Conservation (phyloP, 2,888 invertebrate genomes). For the Orchesellides sinensis region DNA sequence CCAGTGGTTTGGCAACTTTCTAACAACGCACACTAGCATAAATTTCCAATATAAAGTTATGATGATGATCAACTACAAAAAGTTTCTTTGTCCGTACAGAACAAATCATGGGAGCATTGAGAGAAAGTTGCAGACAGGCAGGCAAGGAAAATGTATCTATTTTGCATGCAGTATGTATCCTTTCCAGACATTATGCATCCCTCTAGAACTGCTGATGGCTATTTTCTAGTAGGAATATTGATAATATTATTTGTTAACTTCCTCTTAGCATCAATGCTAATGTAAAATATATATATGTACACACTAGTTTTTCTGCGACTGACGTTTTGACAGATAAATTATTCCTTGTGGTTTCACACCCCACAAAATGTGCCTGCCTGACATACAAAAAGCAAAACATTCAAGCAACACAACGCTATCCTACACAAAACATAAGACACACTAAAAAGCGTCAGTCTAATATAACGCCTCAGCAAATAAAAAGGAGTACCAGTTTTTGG, state of each 20-base stretch:
- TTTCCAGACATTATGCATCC: neutral
- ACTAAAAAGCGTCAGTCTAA: too few relatives aligned
- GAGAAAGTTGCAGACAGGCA: slow-evolving; percentile 21
- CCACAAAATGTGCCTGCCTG: too few relatives aligned
- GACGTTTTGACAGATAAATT: slow-evolving; percentile 68
- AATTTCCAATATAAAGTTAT: slow-evolving; percentile 14
- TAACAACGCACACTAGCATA: neutral
- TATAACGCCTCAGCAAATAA: too few relatives aligned
- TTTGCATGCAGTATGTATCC: slow-evolving; percentile 8
- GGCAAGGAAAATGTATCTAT: slow-evolving; percentile 6
- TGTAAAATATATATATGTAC: neutral
- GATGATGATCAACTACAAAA: slow-evolving; percentile 14
- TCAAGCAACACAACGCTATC: too few relatives aligned
- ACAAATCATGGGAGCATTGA: slow-evolving; percentile 7
- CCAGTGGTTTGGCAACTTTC: slow-evolving; percentile 5
- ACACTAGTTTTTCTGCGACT: slow-evolving; percentile 34
- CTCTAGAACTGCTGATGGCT: too few relatives aligned
- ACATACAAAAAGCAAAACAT: too few relatives aligned
- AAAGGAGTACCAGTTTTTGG: too few relatives aligned
- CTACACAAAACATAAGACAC: too few relatives aligned
- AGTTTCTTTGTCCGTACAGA: neutral
- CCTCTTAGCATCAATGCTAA: too few relatives aligned
- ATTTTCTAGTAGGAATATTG: too few relatives aligned
- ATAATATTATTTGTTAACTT: too few relatives aligned
- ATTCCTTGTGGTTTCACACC: slow-evolving; percentile 62